Evolutionary conservation across 2,113 vertebrate genomes (phyloP).

Genomic region (Caranx melampygus): DNA sequence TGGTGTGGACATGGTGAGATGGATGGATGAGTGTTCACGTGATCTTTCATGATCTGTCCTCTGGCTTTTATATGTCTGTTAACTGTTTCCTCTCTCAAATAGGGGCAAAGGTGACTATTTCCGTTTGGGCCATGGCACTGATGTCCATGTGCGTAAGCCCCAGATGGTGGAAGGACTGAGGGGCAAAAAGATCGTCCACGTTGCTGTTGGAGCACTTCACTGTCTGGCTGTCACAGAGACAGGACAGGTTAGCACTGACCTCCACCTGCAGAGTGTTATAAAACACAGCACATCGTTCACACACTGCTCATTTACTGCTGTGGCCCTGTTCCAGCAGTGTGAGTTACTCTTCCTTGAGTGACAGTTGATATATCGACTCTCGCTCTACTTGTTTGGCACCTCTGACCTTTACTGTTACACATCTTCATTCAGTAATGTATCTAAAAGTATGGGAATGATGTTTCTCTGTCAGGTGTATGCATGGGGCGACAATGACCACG

Average conservation of each 20-base stretch:
- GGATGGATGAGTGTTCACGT: constrained; percentile 12
- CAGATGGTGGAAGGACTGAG: constrained; percentile 97
- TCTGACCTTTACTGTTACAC: constrained; percentile 30
- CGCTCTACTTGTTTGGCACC: background rate
- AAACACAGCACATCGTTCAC: constrained; percentile 11
- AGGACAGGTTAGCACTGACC: constrained; percentile 87
- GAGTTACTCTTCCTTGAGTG: background rate
- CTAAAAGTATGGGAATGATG: background rate
- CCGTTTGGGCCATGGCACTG: constrained; percentile 95
- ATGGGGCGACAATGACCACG: constrained; percentile 99
- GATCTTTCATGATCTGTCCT: background rate
- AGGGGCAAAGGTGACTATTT: constrained; percentile 99
- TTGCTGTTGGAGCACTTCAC: constrained; percentile 97
- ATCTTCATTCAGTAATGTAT: constrained; percentile 1
- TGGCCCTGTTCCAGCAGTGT: constrained; percentile 38
- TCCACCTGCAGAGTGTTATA: background rate
- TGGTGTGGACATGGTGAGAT: constrained; percentile 98
- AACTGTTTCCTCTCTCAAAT: constrained; percentile 32
- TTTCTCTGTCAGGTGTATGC: constrained; percentile 90
- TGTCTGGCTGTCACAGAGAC: constrained; percentile 96
- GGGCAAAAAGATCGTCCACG: constrained; percentile 96
- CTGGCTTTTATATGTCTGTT: background rate
- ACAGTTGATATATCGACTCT: constrained; percentile 19
- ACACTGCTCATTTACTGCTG: background rate
- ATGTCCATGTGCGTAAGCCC: constrained; percentile 96